phyloP scores from a whole-genome alignment of 1,140 invertebrate species.

The Wiebesia pumilae region DNA sequence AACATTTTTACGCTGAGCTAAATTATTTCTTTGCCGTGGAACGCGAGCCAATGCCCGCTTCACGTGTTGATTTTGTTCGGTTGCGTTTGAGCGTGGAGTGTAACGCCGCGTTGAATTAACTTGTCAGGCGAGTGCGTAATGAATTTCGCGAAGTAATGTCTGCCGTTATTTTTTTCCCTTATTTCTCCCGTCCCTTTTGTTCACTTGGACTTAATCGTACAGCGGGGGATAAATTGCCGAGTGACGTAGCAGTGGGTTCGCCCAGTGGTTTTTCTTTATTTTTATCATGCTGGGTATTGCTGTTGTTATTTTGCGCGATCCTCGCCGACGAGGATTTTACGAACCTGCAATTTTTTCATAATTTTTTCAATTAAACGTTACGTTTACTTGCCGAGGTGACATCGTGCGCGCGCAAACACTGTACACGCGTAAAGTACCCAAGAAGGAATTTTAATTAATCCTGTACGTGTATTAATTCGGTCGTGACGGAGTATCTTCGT shows the following conservation, averaged over 20 bases:
- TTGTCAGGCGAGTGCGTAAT: conserved; percentile 11
- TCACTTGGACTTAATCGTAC: background rate
- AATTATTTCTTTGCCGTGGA: background rate
- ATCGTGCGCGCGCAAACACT: background rate
- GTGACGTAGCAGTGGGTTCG: background rate
- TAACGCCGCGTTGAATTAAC: conserved; percentile 39
- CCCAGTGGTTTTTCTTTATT: background rate
- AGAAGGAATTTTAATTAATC: conserved; percentile 24
- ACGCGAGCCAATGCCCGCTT: too few relatives aligned
- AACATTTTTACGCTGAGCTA: background rate
- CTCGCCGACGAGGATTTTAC: background rate
- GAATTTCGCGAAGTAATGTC: conserved; percentile 21
- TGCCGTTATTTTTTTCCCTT: background rate
- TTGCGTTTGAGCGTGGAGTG: conserved; percentile 45
- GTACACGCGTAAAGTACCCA: background rate
- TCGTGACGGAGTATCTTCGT: background rate
- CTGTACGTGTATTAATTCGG: background rate
- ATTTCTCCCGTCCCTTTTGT: background rate
- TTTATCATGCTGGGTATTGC: background rate
- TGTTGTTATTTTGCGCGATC: background rate
- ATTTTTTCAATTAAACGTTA: conserved; percentile 14
- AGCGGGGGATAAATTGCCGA: background rate
- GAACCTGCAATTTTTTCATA: conserved; percentile 1
- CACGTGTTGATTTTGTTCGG: conserved; percentile 52
- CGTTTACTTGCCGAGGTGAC: background rate